Evolutionary conservation across 2,113 vertebrate species (phyloP).

Genomic region (Arenaria interpres): DNA sequence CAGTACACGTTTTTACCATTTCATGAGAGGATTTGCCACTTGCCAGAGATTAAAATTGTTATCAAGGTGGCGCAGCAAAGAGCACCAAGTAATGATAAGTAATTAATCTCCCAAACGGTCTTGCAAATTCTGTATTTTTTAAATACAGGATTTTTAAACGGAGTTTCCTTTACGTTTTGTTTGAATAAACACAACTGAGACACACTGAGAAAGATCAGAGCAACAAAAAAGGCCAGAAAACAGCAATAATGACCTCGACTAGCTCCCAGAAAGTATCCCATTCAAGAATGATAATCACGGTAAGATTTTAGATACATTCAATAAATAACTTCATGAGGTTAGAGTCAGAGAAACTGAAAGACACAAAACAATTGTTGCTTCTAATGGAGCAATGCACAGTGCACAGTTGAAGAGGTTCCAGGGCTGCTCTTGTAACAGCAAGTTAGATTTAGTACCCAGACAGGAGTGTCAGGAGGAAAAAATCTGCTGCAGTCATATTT

Average conservation of each 20-base stretch:
- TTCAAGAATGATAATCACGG: not conserved
- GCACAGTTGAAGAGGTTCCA: not conserved
- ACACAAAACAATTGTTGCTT: not conserved
- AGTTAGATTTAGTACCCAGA: not conserved
- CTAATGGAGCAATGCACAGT: not conserved
- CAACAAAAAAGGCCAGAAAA: not conserved
- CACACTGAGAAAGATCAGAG: not conserved
- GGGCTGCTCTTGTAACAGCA: not conserved
- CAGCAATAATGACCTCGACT: not conserved
- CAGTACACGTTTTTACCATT: not conserved
- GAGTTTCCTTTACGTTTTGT: not conserved
- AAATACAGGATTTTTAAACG: not conserved
- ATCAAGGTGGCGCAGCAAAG: not conserved
- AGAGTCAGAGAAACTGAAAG: not conserved
- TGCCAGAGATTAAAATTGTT: not conserved
- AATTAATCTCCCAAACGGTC: not conserved
- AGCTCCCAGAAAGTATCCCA: not conserved
- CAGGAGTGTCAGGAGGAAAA: not conserved
- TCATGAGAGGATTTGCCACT: not conserved
- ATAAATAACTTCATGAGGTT: not conserved
- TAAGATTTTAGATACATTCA: not conserved
- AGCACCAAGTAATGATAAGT: not conserved
- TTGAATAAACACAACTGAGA: not conserved
- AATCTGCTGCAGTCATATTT: not conserved
- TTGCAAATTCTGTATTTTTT: not conserved